Conservation (phyloP, 1,140 invertebrate species). For the Drosophila repleta region DNA sequence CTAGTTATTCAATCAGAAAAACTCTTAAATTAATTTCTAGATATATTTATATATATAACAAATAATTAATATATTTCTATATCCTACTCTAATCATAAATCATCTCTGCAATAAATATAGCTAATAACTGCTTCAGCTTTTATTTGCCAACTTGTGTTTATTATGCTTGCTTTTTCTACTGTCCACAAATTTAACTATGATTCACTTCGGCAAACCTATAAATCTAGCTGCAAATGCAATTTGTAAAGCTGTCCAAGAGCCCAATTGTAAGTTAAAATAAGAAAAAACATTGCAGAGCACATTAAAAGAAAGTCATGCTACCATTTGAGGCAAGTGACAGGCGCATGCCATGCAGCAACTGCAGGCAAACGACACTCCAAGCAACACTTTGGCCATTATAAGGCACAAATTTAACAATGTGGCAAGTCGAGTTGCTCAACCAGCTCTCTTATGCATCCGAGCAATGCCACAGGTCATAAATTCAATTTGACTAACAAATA, state of each 20-base stretch:
- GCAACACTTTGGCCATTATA: slow-evolving; percentile 74
- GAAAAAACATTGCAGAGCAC: slow-evolving; percentile 48
- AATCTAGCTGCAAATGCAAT: slow-evolving; percentile 46
- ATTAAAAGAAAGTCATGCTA: slow-evolving; percentile 62
- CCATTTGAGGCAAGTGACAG: slow-evolving; percentile 61
- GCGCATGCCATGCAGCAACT: slow-evolving; percentile 42
- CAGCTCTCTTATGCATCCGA: slow-evolving; percentile 22
- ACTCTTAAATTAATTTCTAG: too few relatives aligned
- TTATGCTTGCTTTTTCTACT: too few relatives aligned
- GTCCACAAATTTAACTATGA: not conserved
- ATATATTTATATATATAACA: too few relatives aligned
- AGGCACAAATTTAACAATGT: slow-evolving; percentile 76
- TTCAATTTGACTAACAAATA: slow-evolving; percentile 80
- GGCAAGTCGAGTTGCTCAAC: slow-evolving; percentile 50
- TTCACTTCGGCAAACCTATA: slow-evolving; percentile 21
- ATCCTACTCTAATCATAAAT: too few relatives aligned
- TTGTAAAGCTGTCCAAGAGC: slow-evolving; percentile 33
- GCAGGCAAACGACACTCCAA: slow-evolving; percentile 16
- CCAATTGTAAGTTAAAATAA: slow-evolving; percentile 12
- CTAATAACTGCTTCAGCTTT: not conserved
- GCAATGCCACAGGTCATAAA: slow-evolving; percentile 78
- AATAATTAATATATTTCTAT: too few relatives aligned
- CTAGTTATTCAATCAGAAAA: too few relatives aligned
- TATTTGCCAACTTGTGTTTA: not conserved
- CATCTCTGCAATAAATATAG: not conserved